Conservation (phyloP, 2,888 invertebrate genomes). For the Lutraria lutraria region DNA sequence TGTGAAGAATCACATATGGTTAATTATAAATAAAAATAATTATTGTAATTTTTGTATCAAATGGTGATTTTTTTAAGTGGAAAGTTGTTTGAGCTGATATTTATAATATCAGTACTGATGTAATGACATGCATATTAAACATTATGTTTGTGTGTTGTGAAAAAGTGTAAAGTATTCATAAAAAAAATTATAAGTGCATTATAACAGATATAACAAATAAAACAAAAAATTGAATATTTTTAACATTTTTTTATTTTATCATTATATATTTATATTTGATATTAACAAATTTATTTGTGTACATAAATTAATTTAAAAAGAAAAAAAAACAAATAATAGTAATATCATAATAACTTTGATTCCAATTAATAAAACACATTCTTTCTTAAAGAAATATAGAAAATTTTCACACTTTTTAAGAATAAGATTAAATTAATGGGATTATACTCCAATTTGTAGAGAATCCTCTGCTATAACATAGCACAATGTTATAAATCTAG, state of each 20-base stretch:
- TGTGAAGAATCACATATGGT: no score
- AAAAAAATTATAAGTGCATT: not conserved
- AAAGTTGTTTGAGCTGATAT: not conserved
- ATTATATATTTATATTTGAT: conserved; percentile 15
- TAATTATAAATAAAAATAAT: no score
- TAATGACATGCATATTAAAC: not conserved
- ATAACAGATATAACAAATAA: not conserved
- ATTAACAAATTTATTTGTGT: conserved; percentile 13
- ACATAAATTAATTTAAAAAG: conserved; percentile 21
- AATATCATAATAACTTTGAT: not conserved
- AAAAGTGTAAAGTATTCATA: not conserved
- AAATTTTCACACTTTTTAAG: not conserved
- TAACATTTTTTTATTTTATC: conserved; percentile 1
- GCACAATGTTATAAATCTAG: conserved; percentile 11
- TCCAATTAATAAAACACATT: no score
- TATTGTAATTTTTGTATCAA: no score
- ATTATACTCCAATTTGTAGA: not conserved
- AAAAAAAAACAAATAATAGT: not conserved
- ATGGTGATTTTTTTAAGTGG: no score
- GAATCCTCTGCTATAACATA: not conserved
- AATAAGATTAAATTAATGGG: not conserved
- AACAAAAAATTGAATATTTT: conserved; percentile 11
- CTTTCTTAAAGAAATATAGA: not conserved
- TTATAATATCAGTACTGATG: not conserved
- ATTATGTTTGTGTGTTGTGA: not conserved